These are phyloP conservation scores for Perca fluviatilis DNA, from an alignment of 2,113 vertebrate genomes.

Conservation along the genomic window DNA sequence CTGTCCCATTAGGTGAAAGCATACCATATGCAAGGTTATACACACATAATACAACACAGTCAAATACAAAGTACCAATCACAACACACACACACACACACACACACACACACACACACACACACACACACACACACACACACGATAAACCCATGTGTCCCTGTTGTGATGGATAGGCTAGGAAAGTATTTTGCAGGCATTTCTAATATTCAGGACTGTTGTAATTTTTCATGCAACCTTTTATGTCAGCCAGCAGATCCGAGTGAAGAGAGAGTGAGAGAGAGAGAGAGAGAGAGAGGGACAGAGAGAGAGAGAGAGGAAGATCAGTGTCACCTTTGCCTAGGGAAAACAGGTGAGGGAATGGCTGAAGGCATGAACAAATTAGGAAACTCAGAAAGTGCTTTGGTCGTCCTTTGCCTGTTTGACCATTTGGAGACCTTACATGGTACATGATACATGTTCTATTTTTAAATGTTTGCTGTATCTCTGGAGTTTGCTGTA, in stretches of 20 bases:
- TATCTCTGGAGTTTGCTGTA: not conserved
- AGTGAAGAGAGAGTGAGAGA: not conserved
- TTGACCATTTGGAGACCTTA: slow-evolving; percentile 15
- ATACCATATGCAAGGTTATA: slow-evolving; percentile 64
- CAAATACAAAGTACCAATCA: slow-evolving; percentile 28
- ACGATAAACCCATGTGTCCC: slow-evolving; percentile 35
- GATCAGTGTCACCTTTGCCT: slow-evolving; percentile 48
- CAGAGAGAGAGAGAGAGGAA: slow-evolving; percentile 14
- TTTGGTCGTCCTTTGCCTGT: slow-evolving; percentile 37
- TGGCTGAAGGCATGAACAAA: slow-evolving; percentile 36
- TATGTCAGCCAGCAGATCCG: slow-evolving; percentile 60
- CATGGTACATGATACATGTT: not conserved
- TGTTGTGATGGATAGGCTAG: slow-evolving; percentile 69
- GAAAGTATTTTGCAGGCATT: slow-evolving; percentile 65
- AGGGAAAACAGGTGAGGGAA: slow-evolving; percentile 22
- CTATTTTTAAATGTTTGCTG: not conserved
- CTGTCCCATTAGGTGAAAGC: slow-evolving; percentile 56
- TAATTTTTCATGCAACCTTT: slow-evolving; percentile 79
- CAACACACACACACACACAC: slow-evolving; percentile 1
- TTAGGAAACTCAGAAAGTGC: slow-evolving; percentile 31
- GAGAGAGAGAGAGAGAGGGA: slow-evolving; percentile 22
- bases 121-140: slow-evolving; percentile 10
- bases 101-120: not conserved
- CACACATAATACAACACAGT: slow-evolving; percentile 46
- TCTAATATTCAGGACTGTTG: slow-evolving; percentile 71